These are phyloP conservation scores for Syngnathus typhle DNA, from an alignment of 2,113 vertebrate genomes.

Conservation along the genomic window DNA sequence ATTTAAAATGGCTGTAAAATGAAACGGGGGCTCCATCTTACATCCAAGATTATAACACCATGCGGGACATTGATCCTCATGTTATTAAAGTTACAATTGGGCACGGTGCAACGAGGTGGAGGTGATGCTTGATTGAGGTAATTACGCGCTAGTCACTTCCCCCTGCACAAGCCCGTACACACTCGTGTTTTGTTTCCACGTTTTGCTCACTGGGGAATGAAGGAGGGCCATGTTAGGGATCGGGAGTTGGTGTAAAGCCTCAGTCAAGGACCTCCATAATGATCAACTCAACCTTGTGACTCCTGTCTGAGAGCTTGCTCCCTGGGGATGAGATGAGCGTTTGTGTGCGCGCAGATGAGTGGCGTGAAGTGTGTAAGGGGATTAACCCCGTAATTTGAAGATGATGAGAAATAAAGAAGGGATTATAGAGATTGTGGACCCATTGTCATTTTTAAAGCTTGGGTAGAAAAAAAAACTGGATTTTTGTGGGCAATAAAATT, in stretches of 20 bases:
- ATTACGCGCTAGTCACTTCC: background rate
- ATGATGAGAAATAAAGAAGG: constrained; percentile 24
- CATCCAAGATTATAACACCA: constrained; percentile 32
- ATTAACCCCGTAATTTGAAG: constrained; percentile 34
- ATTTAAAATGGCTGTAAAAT: constrained; percentile 62
- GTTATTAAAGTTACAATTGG: constrained; percentile 27
- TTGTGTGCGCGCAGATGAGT: constrained; percentile 14
- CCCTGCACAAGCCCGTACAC: constrained; percentile 3
- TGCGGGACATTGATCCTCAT: constrained; percentile 22
- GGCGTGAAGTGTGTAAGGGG: constrained; percentile 1
- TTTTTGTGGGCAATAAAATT: background rate
- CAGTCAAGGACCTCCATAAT: constrained; percentile 64
- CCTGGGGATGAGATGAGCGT: constrained; percentile 35
- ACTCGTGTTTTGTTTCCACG: constrained; percentile 39
- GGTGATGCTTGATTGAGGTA: constrained; percentile 21
- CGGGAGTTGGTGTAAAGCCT: constrained; percentile 51
- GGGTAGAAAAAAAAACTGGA: background rate
- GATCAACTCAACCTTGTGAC: constrained; percentile 67
- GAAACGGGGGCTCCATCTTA: constrained; percentile 42
- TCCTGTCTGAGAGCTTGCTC: constrained; percentile 53
- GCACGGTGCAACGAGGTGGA: constrained; percentile 25
- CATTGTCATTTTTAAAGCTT: background rate
- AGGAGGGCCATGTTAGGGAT: constrained; percentile 43
- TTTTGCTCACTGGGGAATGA: constrained; percentile 48
- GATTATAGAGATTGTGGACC: constrained; percentile 18